Percentiles rank a stretch among this genome's conserved stretches.
These are phyloP conservation scores for Diplolepis rosae DNA, from an alignment of 2,888 invertebrate genomes.

Conservation along the genomic window DNA sequence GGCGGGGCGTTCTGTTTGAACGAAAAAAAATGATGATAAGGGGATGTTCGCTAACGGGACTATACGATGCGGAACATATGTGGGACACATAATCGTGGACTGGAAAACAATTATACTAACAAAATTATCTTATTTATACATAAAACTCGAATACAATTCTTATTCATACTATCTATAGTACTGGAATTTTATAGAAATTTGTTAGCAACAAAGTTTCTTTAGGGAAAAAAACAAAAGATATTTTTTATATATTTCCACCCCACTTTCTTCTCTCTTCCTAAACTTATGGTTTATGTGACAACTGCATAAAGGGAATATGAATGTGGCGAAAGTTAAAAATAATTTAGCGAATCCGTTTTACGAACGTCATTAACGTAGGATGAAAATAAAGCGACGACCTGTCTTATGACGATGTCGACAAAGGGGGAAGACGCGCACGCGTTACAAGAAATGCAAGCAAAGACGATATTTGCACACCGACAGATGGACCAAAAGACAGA, in stretches of 20 bases:
- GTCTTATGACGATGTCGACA: constrained; percentile 22
- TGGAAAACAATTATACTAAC: neutral
- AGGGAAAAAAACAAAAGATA: too few relatives aligned
- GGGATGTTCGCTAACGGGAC: constrained; percentile 17
- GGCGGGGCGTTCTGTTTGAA: neutral
- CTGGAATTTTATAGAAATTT: neutral
- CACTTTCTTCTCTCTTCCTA: neutral
- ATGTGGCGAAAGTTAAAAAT: constrained; percentile 41
- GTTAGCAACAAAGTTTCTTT: too few relatives aligned
- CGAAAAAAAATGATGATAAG: neutral
- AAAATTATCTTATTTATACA: neutral
- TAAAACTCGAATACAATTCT: neutral
- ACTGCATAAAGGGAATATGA: constrained; percentile 20
- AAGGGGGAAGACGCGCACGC: constrained; percentile 35
- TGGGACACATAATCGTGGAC: constrained; percentile 2
- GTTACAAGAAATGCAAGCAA: constrained; percentile 1
- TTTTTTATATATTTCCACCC: too few relatives aligned
- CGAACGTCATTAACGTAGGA: constrained; percentile 58
- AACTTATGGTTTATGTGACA: constrained; percentile 2
- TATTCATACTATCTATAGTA: neutral
- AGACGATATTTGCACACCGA: constrained; percentile 27
- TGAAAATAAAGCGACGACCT: constrained; percentile 55
- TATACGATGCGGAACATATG: neutral
- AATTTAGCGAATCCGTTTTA: constrained; percentile 43
- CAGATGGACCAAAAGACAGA: constrained; percentile 45